These are phyloP conservation scores for Drosophila dunni DNA, from an alignment of 1,140 invertebrate genomes.

Conservation along the genomic window DNA sequence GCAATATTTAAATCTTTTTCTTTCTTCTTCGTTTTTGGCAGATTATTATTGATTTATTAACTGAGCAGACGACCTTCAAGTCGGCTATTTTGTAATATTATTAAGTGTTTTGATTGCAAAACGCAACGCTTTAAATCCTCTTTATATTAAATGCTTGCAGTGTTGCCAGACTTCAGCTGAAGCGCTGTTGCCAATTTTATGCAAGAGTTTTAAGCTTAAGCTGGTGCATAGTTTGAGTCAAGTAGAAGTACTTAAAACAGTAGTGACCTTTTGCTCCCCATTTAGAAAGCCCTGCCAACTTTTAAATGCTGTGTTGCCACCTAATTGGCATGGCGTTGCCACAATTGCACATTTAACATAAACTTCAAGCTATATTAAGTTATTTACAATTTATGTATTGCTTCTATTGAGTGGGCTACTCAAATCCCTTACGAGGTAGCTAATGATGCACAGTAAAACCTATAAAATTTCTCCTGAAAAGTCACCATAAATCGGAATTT, in stretches of 20 bases:
- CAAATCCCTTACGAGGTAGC: constrained; percentile 10
- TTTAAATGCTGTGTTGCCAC: too few relatives aligned
- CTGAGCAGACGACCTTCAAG: constrained; percentile 3
- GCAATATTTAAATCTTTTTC: not conserved
- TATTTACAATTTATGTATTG: not conserved
- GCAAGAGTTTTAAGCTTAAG: too few relatives aligned
- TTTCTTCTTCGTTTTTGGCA: constrained; percentile 4
- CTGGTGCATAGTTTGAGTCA: too few relatives aligned
- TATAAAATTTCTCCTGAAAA: constrained; percentile 38
- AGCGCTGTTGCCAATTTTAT: too few relatives aligned
- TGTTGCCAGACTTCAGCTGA: too few relatives aligned
- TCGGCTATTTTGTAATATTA: not conserved
- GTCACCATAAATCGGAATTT: constrained; percentile 15
- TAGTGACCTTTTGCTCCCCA: too few relatives aligned
- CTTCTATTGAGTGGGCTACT: not conserved
- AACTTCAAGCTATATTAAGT: not conserved
- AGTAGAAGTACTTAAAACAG: too few relatives aligned
- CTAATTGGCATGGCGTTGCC: not conserved
- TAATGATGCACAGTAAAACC: constrained; percentile 13
- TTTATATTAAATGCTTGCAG: not conserved
- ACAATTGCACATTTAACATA: not conserved
- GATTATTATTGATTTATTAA: constrained; percentile 5
- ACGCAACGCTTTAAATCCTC: not conserved
- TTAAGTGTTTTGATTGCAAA: not conserved
- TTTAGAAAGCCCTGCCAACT: too few relatives aligned